Evolutionary conservation across 2,113 vertebrate genomes (phyloP).

Genomic region (Natator depressus): DNA sequence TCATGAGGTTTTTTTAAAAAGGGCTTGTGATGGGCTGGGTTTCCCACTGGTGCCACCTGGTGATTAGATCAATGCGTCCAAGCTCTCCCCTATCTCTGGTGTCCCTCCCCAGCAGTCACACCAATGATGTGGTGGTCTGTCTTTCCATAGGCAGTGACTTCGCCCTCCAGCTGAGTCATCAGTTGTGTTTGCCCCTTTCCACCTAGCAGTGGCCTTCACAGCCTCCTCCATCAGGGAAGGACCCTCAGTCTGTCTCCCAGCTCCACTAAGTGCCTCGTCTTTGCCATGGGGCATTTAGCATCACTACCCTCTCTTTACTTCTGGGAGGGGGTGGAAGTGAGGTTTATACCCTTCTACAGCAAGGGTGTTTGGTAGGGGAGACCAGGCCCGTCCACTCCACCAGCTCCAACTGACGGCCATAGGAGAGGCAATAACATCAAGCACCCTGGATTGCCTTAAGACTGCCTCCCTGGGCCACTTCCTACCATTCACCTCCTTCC

Average conservation of each 20-base stretch:
- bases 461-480: not conserved
- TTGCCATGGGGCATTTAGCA: not conserved
- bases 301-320: not conserved
- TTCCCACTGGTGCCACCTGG: not conserved
- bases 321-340: not conserved
- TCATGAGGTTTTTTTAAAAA: not conserved
- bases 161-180: not conserved
- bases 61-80: not conserved
- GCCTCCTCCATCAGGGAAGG: not conserved
- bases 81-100: not conserved
- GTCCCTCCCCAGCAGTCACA: not conserved
- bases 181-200: not conserved
- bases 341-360: no score
- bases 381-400: not conserved
- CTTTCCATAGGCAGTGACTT: not conserved
- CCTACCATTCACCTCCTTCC: not conserved
- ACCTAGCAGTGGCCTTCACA: not conserved
- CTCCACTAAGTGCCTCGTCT: not conserved
- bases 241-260: not conserved
- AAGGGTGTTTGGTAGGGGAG: not conserved
- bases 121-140: not conserved
- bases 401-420: rapidly evolving
- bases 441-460: not conserved
- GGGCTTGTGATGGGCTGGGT: not conserved
- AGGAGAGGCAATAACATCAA: not conserved